Evolutionary conservation across 2,113 vertebrate genomes (phyloP), one percentile per base, ranked within the genome.

Genomic region (Apus apus): DNA sequence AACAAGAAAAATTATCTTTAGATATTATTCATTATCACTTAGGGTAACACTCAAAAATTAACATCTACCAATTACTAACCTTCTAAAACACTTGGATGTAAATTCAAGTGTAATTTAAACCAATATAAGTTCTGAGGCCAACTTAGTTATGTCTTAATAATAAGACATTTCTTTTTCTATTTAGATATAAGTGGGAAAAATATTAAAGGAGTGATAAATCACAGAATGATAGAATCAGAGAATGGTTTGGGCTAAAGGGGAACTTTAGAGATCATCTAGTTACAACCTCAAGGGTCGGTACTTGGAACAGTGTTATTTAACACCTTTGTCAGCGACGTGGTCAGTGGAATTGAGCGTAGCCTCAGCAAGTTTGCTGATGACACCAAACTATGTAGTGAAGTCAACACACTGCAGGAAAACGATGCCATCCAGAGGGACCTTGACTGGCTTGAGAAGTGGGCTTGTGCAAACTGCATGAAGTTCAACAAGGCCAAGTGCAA

Each of bases 71-170:
- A 70, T 83, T 43, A 85, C 5, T 11, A 94, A 87, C 36, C 46
- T 94, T 92, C 89, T 94, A 78, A 94, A 96, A 94, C 32, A 67
- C 57, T 83, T 90, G 57, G 76, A 85, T 82, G 51, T 80, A 89
- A 95, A 92, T 89, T 94, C 40, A 94, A 85, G 53, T 80, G 45
- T 78, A 62, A 73, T 91, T 81, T 91, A 83, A 94, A 76, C 38
- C 30, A 38, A 2, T 78, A 78, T 91, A 20, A 70, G 36, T 88
- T 92, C 54, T 78, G 50, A 87, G 57, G 30, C 43, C n/a, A 92
- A 40, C n/a, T 72, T 50, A 54, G 64, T 60, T 91, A 40, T 50
- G 16, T 53, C 23, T 71, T 30, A 66, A 43, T 61, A 61, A 15
- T 48, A 79, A 57, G 34, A 38, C 12, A 34, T 57, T 86, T 61